phyloP scores from a whole-genome alignment of 2,113 vertebrate genomes.

The Columba livia region DNA sequence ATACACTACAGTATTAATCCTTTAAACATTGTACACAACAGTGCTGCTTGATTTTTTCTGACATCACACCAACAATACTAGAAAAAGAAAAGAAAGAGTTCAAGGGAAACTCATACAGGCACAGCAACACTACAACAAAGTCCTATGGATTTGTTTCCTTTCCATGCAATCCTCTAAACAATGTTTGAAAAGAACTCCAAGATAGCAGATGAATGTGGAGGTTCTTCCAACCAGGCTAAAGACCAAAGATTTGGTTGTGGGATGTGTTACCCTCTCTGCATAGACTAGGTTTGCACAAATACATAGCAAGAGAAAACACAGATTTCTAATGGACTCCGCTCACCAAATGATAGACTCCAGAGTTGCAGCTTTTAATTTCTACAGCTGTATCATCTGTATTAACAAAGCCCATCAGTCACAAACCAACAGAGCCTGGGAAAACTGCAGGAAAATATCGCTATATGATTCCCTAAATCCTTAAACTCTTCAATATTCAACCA shows the following conservation, averaged over 20 bases:
- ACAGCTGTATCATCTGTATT: not conserved
- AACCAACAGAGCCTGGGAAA: not conserved
- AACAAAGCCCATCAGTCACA: not conserved
- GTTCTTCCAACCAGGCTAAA: not conserved
- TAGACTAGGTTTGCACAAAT: not conserved
- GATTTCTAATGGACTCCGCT: not conserved
- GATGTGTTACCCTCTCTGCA: not conserved
- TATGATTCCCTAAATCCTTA: not conserved
- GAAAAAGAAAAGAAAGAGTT: not conserved
- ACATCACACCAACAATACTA: not conserved
- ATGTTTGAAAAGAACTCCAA: not conserved
- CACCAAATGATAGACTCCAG: not conserved
- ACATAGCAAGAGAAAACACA: not conserved
- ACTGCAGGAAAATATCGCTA: rapidly evolving
- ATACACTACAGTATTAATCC: not conserved
- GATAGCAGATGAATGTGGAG: not conserved
- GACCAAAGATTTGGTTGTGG: not conserved
- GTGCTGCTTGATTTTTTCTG: not conserved
- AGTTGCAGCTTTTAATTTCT: not conserved
- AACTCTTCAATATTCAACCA: not conserved
- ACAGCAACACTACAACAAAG: not conserved
- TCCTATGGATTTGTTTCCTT: not conserved
- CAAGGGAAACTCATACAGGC: not conserved
- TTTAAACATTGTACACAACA: not conserved
- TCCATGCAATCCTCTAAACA: not conserved